A percentile compares a stretch with the other conserved stretches of the same genome.
These are phyloP conservation scores for Lepidothrix coronata DNA, from an alignment of 2,113 vertebrate species.

Conservation along the genomic window DNA sequence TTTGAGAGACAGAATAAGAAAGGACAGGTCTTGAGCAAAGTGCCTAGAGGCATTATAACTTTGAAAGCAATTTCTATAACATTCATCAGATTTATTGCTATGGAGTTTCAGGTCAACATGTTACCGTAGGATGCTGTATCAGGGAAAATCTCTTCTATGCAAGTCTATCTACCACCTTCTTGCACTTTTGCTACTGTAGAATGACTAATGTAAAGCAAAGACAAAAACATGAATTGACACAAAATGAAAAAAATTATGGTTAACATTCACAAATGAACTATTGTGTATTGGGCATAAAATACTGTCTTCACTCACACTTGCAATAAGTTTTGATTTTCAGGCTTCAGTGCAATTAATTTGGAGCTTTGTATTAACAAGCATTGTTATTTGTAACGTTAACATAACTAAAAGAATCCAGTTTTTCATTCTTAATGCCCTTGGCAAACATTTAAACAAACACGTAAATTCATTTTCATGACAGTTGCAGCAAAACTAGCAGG, in stretches of 20 bases:
- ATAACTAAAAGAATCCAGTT: not conserved
- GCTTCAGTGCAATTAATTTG: not conserved
- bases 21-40: not conserved
- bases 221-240: not conserved
- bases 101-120: not conserved
- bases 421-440: not conserved
- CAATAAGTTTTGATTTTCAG: slow-evolving; percentile 1
- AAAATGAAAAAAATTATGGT: not conserved
- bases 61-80: not conserved
- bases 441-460: slow-evolving; percentile 4
- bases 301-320: not conserved
- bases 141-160: not conserved
- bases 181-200: not conserved
- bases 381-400: not conserved
- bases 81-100: not conserved
- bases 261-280: not conserved
- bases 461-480: not conserved
- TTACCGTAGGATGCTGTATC: not conserved
- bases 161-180: not conserved
- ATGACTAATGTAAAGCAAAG: not conserved
- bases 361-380: not conserved
- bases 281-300: not conserved
- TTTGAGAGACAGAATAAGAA: not conserved
- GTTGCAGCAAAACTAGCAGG: not conserved
- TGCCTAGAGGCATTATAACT: not conserved